Conservation (phyloP, 2,888 invertebrate species). For the Drosophila quinaria region DNA sequence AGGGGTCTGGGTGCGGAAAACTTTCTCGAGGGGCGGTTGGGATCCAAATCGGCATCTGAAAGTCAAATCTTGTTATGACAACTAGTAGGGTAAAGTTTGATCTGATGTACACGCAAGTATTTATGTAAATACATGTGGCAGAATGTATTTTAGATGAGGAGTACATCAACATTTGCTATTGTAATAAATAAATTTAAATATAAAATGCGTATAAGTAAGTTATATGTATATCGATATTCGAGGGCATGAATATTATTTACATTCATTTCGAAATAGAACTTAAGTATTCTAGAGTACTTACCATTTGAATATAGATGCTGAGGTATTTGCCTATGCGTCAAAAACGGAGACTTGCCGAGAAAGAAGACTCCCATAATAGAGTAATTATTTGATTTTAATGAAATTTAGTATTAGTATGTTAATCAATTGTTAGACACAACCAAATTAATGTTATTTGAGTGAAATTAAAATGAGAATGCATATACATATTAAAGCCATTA, state of each 20-base stretch:
- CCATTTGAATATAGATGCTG: slow-evolving; percentile 26
- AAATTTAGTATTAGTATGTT: slow-evolving; percentile 20
- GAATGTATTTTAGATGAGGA: slow-evolving; percentile 12
- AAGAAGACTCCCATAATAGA: slow-evolving; percentile 67
- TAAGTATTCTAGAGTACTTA: slow-evolving; percentile 52
- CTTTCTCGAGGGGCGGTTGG: slow-evolving; percentile 90
- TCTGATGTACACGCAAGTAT: slow-evolving; percentile 10
- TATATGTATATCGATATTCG: slow-evolving; percentile 23
- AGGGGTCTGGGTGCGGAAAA: slow-evolving; percentile 88
- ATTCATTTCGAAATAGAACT: slow-evolving; percentile 14
- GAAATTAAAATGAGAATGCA: slow-evolving; percentile 12
- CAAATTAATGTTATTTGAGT: neutral
- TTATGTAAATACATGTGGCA: neutral
- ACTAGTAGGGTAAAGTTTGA: neutral
- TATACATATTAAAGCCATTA: neutral
- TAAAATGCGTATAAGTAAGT: slow-evolving; percentile 13
- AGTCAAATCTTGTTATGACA: slow-evolving; percentile 32
- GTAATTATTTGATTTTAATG: slow-evolving; percentile 41
- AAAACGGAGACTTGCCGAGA: slow-evolving; percentile 65
- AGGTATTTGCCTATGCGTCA: slow-evolving; percentile 51
- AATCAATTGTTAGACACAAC: slow-evolving; percentile 21
- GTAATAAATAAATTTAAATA: slow-evolving; percentile 8
- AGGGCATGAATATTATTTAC: slow-evolving; percentile 27
- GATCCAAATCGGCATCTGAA: slow-evolving; percentile 88
- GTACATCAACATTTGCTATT: slow-evolving; percentile 23